phyloP scores from a whole-genome alignment of 2,113 vertebrate species.

The Lamprotornis superbus region DNA sequence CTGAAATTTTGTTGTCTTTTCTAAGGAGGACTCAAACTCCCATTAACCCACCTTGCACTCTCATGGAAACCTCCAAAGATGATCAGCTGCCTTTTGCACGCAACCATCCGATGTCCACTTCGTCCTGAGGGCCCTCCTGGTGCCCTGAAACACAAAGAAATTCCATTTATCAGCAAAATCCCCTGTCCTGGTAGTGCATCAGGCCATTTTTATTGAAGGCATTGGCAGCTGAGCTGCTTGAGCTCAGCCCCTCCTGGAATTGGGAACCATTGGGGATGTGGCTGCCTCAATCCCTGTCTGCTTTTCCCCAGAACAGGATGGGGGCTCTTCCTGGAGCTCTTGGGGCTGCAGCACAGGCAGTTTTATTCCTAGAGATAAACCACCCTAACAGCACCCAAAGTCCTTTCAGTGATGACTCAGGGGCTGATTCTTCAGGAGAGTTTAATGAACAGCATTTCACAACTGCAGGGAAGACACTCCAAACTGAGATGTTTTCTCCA shows the following conservation, averaged over 20 bases:
- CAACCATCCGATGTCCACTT: constrained; percentile 94
- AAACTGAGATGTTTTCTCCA: neutral
- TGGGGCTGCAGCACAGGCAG: neutral
- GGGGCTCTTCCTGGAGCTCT: neutral
- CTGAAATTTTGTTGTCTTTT: neutral
- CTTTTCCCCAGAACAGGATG: neutral
- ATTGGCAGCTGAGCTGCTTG: neutral
- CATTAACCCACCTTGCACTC: constrained; percentile 79
- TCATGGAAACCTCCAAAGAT: constrained; percentile 97
- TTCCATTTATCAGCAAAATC: neutral
- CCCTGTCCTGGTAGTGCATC: neutral
- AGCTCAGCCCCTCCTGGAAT: neutral
- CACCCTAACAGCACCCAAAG: neutral
- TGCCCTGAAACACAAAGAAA: constrained; percentile 69
- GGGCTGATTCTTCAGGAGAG: neutral
- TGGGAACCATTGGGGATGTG: neutral
- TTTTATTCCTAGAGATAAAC: neutral
- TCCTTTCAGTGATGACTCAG: constrained; percentile 8
- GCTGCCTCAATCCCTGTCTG: rapidly evolving
- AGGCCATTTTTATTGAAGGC: neutral
- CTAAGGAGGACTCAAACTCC: neutral
- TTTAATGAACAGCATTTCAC: neutral
- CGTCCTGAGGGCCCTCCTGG: constrained; percentile 89
- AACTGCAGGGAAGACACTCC: neutral
- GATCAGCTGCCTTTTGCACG: constrained; percentile 86